Conservation (phyloP, 1,140 invertebrate species). For the Rhynchophorus ferrugineus region DNA sequence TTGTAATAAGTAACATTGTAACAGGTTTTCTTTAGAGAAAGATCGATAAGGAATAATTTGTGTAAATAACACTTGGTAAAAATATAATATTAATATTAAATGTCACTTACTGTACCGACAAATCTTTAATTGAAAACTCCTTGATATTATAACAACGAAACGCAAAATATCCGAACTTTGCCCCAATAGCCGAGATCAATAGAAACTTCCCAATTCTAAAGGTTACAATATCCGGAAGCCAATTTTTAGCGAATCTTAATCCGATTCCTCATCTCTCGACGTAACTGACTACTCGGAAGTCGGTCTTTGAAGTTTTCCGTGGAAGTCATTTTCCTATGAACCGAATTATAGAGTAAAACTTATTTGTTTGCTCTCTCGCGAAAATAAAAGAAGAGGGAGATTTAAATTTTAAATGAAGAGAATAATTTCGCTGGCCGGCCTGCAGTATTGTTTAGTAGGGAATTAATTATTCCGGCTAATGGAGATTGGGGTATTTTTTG, state of each 20-base stretch:
- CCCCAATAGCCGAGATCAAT: too few relatives aligned
- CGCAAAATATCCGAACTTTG: too few relatives aligned
- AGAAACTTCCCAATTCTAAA: too few relatives aligned
- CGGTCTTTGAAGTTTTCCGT: slow-evolving; percentile 1
- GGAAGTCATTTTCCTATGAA: background rate
- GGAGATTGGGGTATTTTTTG: background rate
- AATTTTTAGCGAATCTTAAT: background rate
- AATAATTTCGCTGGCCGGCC: background rate
- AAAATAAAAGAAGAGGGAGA: slow-evolving; percentile 1
- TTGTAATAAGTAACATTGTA: too few relatives aligned
- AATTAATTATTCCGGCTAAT: slow-evolving; percentile 6
- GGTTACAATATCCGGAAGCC: background rate
- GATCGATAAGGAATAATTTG: too few relatives aligned
- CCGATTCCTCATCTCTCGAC: background rate
- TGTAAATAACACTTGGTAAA: too few relatives aligned
- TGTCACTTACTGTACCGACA: too few relatives aligned
- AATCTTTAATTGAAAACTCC: too few relatives aligned
- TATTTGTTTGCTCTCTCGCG: slow-evolving; percentile 1
- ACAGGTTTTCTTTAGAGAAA: too few relatives aligned
- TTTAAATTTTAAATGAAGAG: slow-evolving; percentile 8
- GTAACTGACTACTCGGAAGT: background rate
- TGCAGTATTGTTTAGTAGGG: background rate
- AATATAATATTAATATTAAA: too few relatives aligned
- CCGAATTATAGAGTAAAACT: background rate
- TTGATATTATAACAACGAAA: too few relatives aligned